Percentiles rank a stretch among this genome's conserved stretches.
Conservation (phyloP, 2,797 vertebrate species). For the Pseudomugil tenellus region DNA sequence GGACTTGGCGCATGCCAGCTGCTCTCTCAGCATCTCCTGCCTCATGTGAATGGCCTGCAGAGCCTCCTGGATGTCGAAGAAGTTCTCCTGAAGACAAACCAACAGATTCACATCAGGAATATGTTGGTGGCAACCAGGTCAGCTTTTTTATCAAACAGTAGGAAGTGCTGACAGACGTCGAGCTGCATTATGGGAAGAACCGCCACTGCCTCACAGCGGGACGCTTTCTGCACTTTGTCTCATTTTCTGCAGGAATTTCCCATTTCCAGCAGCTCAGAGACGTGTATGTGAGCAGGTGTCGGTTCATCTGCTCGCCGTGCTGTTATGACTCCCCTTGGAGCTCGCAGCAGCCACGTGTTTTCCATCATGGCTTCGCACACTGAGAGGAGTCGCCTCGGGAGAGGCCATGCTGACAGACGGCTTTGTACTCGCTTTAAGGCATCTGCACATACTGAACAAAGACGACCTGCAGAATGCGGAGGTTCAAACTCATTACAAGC, state of each 20-base stretch:
- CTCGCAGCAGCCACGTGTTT: constrained; percentile 60
- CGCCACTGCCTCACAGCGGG: too few species aligned
- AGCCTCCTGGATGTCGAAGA: constrained; percentile 95
- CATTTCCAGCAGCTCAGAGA: constrained; percentile 13
- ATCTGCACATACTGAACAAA: constrained; percentile 1
- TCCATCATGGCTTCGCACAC: constrained; percentile 36
- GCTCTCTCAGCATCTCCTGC: constrained; percentile 89
- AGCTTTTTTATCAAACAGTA: neutral
- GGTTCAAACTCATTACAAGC: neutral
- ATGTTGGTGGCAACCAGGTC: too few species aligned
- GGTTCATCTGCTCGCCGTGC: constrained; percentile 27
- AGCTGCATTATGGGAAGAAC: too few species aligned
- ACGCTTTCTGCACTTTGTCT: neutral
- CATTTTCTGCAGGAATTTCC: constrained; percentile 25
- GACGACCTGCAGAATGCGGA: neutral
- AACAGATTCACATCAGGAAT: neutral
- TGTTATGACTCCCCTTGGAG: constrained; percentile 32
- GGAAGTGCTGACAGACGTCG: too few species aligned
- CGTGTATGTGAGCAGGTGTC: constrained; percentile 59
- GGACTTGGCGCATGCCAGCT: constrained; percentile 90
- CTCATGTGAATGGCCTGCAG: constrained; percentile 92
- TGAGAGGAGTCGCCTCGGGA: constrained; percentile 47
- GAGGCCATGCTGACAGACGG: constrained; percentile 24
- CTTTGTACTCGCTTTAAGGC: constrained; percentile 54
- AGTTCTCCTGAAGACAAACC: constrained; percentile 85